Conservation (phyloP, 92 coral and sea anemone species). For the Porites divaricata region DNA sequence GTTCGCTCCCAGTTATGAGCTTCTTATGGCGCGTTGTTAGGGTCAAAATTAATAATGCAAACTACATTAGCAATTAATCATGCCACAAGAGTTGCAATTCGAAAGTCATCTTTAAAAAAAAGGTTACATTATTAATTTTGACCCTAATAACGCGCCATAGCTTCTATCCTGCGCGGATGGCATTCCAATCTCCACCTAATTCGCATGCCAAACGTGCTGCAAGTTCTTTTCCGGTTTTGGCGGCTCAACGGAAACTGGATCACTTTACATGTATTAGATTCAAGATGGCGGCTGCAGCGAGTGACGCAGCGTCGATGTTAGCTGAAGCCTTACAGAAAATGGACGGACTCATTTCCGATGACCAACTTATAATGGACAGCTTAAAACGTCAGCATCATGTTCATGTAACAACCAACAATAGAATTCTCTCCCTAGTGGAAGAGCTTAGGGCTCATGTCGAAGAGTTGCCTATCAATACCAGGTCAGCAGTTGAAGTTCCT, state of each 20-base stretch:
- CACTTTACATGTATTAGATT: neutral
- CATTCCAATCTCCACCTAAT: slow-evolving; percentile 35
- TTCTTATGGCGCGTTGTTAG: no score
- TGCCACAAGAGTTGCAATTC: no score
- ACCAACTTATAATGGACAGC: slow-evolving; percentile 83
- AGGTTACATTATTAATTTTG: no score
- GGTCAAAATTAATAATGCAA: no score
- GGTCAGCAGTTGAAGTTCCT: slow-evolving; percentile 63
- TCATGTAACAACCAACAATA: slow-evolving; percentile 56
- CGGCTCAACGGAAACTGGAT: slow-evolving; percentile 25
- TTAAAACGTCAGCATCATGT: slow-evolving; percentile 49
- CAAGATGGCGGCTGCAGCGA: slow-evolving; percentile 96
- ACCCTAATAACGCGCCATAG: no score
- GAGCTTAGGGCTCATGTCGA: slow-evolving; percentile 72
- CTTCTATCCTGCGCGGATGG: neutral
- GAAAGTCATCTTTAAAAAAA: no score
- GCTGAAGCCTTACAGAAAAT: slow-evolving; percentile 98
- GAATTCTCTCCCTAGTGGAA: slow-evolving; percentile 63
- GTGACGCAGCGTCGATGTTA: slow-evolving; percentile 92
- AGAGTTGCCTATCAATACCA: slow-evolving; percentile 54
- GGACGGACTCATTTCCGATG: slow-evolving; percentile 95
- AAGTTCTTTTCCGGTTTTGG: slow-evolving; percentile 44
- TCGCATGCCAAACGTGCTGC: slow-evolving; percentile 26
- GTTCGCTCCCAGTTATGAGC: no score
- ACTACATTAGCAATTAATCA: no score